These are phyloP conservation scores for Enteromius paludinosus DNA, from an alignment of 2,797 vertebrate species.

Conservation along the genomic window DNA sequence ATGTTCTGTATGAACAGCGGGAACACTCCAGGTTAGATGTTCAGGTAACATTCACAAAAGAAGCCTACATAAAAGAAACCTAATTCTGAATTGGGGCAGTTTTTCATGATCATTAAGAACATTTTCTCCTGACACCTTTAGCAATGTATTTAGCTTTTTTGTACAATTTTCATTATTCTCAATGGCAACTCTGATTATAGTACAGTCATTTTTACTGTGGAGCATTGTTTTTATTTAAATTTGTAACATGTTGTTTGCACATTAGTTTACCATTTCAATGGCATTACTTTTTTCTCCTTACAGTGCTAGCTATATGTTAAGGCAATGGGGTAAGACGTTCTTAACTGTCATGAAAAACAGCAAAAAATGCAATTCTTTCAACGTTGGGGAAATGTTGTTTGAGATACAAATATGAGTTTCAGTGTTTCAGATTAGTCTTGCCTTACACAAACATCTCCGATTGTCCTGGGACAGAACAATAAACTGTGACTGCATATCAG, in stretches of 20 bases:
- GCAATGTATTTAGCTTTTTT: not conserved
- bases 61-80: not conserved
- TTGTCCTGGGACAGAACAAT: conserved; percentile 25
- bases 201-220: not conserved
- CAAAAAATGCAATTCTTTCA: not conserved
- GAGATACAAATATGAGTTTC: not conserved
- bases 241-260: not conserved
- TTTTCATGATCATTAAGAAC: not conserved
- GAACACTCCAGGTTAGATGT: not conserved
- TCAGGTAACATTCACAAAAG: not conserved
- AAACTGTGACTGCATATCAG: conserved; percentile 49
- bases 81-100: not conserved
- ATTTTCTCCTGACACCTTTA: not conserved
- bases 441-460: conserved; percentile 38
- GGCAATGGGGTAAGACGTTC: not conserved
- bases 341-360: conserved; percentile 1
- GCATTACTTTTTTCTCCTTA: not conserved
- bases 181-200: not conserved
- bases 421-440: conserved; percentile 23
- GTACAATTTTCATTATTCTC: not conserved
- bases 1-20: not conserved
- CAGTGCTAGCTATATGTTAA: not conserved
- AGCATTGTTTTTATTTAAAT: not conserved
- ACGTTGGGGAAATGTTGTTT: not conserved
- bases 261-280: not conserved